A percentile compares a stretch with the other conserved stretches of the same genome.
These are phyloP conservation scores for Cephus rjabovi DNA, from an alignment of 2,888 invertebrate species.

Conservation along the genomic window DNA sequence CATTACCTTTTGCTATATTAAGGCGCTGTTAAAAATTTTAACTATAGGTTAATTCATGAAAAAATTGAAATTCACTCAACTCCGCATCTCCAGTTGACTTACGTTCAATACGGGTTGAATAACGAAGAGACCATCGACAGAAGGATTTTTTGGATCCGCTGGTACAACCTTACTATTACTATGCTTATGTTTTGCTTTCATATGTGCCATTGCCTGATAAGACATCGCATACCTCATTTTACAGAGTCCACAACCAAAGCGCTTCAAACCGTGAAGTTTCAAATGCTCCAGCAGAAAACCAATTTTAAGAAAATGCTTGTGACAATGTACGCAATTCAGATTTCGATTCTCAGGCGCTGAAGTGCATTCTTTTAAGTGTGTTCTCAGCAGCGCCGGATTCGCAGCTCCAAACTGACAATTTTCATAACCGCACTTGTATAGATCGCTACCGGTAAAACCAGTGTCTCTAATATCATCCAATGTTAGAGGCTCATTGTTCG, in stretches of 20 bases:
- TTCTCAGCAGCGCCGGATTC: conserved; percentile 58
- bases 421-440: conserved; percentile 69
- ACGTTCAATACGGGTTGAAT: conserved; percentile 64
- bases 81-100: not conserved
- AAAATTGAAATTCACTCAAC: too few species aligned
- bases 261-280: conserved; percentile 71
- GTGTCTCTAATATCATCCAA: conserved; percentile 59
- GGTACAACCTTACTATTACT: conserved; percentile 64
- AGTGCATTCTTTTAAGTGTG: conserved; percentile 65
- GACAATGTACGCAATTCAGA: conserved; percentile 69
- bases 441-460: conserved; percentile 63
- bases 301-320: conserved; percentile 65
- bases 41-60: not conserved
- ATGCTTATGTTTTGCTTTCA: conserved; percentile 69
- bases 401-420: conserved; percentile 64
- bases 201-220: conserved; percentile 66
- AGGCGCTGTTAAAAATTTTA: not conserved
- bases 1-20: conserved; percentile 27
- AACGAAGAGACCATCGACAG: conserved; percentile 69
- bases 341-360: conserved; percentile 38
- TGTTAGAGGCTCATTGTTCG: conserved; percentile 35
- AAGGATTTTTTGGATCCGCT: conserved; percentile 66
- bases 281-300: conserved; percentile 71
- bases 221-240: conserved; percentile 55
- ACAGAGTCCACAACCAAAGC: conserved; percentile 74